Evolutionary conservation across 1,140 invertebrate genomes (phyloP), one percentile per base, ranked within the genome.

Genomic region (Diplogasteroides magnus): DNA sequence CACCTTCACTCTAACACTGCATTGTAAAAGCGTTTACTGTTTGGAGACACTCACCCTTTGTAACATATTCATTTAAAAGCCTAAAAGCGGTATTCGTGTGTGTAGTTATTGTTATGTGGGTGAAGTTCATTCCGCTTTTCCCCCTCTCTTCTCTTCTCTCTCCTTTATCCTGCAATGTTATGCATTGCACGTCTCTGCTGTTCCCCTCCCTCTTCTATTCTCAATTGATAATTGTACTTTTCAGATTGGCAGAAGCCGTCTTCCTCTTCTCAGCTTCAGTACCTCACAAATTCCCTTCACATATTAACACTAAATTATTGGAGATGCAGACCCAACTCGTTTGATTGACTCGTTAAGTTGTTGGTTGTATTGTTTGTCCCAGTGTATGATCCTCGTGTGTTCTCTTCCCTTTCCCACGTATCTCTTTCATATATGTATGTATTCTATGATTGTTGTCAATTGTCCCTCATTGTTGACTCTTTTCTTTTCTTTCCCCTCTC

Each of bases 241-340:
- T 31, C 48, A 67, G 66, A 27, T 64, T 67, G 65, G 60, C 67
- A 25, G 58, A 65, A 31, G 70, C 70, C 1, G 67, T 72, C 29
- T 64, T 72, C 2, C 29, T 64, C 67, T 72, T 67, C 70, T 37
- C 66, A 31, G 70, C 70, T 28, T 62, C 60, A 23, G 66, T 72
- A 2, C 64, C 64, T 14, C 67, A 72, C 70, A 67, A 67, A 55
- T 67, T 72, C 60, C 70, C 70, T 28, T 32, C 59, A 1, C 65
- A 72, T 56, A 56, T 72, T 26, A 72, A 59, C 13, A 62, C 70
- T 25, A 23, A 60, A 27, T 27, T 72, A 26, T 64, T 72, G 0
- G 56, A 72, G 59, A 26, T 72, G 58, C 70, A 72, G 32, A 65
- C 64, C 15, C 62, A 64, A 13, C 57, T 72, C 23, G 58, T 57